phyloP scores from a whole-genome alignment of 92 coral and sea anemone species.

The Epizoanthus rinbou region DNA sequence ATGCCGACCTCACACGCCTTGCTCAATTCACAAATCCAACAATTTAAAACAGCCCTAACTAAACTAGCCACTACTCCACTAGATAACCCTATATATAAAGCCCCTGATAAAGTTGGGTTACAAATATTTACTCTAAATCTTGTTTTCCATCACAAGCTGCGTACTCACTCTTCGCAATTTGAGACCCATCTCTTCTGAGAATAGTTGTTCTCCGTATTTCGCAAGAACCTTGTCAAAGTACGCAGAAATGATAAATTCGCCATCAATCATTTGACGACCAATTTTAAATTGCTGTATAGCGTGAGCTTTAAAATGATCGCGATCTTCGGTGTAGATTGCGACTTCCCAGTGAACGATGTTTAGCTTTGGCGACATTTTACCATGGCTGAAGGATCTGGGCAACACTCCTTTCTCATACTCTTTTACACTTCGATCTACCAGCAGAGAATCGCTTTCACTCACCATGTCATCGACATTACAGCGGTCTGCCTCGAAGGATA shows the following conservation, averaged over 20 bases:
- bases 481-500: constrained; percentile 75
- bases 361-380: constrained; percentile 77
- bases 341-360: constrained; percentile 81
- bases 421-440: constrained; percentile 78
- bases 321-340: constrained; percentile 77
- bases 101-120: too few relatives aligned
- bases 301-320: constrained; percentile 67
- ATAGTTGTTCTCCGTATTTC: constrained; percentile 61
- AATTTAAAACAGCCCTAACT: too few relatives aligned
- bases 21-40: too few relatives aligned
- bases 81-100: too few relatives aligned
- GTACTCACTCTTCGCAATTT: not conserved
- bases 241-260: constrained; percentile 76
- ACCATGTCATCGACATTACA: constrained; percentile 73
- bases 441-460: constrained; percentile 65
- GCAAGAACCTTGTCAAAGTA: constrained; percentile 63
- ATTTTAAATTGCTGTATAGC: constrained; percentile 67
- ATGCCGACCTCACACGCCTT: too few relatives aligned
- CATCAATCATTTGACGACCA: constrained; percentile 52
- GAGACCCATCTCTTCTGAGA: constrained; percentile 60
- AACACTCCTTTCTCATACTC: constrained; percentile 51
- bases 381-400: constrained; percentile 84
- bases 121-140: too few relatives aligned
- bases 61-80: too few relatives aligned
- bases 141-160: too few relatives aligned